A percentile compares a stretch with the other conserved stretches of the same genome.
Evolutionary conservation across 2,113 vertebrate genomes (phyloP).

Genomic region (Erinaceus europaeus): DNA sequence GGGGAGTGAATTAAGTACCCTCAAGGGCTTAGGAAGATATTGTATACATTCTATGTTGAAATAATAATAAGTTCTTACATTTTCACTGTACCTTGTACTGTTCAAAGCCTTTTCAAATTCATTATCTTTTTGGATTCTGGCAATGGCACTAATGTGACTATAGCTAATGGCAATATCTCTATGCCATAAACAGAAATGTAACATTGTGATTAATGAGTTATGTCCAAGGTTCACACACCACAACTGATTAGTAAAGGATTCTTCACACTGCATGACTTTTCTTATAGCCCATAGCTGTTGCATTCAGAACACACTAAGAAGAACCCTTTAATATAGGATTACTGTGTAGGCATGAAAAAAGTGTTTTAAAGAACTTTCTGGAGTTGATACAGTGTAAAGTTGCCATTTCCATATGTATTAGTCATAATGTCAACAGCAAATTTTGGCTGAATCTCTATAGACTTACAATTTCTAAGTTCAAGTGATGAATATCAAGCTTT

Average conservation of each 20-base stretch:
- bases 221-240: not conserved
- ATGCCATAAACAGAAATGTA: not conserved
- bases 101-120: not conserved
- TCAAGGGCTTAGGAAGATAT: not conserved
- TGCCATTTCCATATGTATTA: not conserved
- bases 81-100: not conserved
- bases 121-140: not conserved
- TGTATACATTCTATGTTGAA: not conserved
- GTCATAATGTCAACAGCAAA: not conserved
- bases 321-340: not conserved
- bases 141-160: not conserved
- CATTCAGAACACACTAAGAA: conserved; percentile 3
- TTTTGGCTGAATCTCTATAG: not conserved
- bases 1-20: not conserved
- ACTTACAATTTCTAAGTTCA: conserved; percentile 15
- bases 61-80: not conserved
- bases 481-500: not conserved
- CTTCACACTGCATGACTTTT: not conserved
- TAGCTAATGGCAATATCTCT: not conserved
- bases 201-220: not conserved
- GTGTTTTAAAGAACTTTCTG: not conserved
- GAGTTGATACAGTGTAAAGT: not conserved
- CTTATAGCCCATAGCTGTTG: not conserved
- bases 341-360: not conserved
- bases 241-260: not conserved